phyloP scores from a whole-genome alignment of 2,797 vertebrate genomes.

The Sebastes aleutianus region DNA sequence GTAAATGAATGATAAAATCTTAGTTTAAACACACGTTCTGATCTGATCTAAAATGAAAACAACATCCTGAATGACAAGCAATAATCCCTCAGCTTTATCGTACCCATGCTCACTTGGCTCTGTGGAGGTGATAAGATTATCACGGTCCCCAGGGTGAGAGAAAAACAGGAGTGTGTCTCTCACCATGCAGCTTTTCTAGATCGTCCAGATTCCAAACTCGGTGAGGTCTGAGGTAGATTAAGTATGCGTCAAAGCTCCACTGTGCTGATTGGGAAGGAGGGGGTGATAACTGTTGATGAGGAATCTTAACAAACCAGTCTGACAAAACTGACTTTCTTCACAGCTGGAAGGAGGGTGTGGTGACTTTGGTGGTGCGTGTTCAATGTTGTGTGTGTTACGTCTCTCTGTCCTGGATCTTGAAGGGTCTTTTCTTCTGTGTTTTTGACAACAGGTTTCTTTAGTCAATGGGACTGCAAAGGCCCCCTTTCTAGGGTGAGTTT shows the following conservation, averaged over 20 bases:
- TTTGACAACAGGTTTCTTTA: constrained; percentile 83
- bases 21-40: background rate
- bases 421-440: constrained; percentile 42
- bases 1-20: background rate
- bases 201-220: constrained; percentile 66
- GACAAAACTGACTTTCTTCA: constrained; percentile 33
- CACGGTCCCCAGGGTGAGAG: constrained; percentile 6
- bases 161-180: constrained; percentile 13
- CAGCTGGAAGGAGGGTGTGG: constrained; percentile 46
- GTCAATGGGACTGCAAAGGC: constrained; percentile 88
- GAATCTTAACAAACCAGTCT: constrained; percentile 73
- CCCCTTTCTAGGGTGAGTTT: constrained; percentile 91
- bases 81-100: background rate
- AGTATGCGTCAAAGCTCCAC: constrained; percentile 23
- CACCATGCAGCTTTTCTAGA: constrained; percentile 60
- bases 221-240: constrained; percentile 22
- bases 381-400: constrained; percentile 5
- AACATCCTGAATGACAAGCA: background rate
- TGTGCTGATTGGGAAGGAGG: background rate
- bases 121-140: constrained; percentile 30
- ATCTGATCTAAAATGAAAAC: constrained; percentile 1
- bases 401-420: constrained; percentile 26
- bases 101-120: constrained; percentile 16
- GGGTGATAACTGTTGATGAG: constrained; percentile 24
- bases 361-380: constrained; percentile 17